Percentiles rank a stretch among this genome's conserved stretches.
Evolutionary conservation across 2,113 vertebrate species (phyloP).

Genomic region (Microtus montanus): DNA sequence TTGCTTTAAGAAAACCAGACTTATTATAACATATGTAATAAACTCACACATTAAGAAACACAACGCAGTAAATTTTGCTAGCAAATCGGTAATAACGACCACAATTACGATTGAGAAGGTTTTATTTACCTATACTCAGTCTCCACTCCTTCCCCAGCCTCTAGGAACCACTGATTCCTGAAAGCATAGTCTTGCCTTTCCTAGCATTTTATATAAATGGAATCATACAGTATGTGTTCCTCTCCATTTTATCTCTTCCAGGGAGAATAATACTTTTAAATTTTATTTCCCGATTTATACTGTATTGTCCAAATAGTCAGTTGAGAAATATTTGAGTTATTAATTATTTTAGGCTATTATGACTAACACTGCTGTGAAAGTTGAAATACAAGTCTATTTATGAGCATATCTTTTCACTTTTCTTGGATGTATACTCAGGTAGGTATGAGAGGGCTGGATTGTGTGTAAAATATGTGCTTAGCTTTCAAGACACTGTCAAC

Average conservation of each 20-base stretch:
- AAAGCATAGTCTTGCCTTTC: not conserved
- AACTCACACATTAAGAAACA: not conserved
- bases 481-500: not conserved
- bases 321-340: not conserved
- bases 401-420: not conserved
- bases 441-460: not conserved
- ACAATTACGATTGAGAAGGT: not conserved
- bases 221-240: not conserved
- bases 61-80: not conserved
- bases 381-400: not conserved
- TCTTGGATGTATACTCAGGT: not conserved
- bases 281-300: not conserved
- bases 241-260: not conserved
- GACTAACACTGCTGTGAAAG: not conserved
- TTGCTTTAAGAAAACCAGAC: not conserved
- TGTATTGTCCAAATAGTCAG: not conserved
- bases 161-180: not conserved
- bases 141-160: not conserved
- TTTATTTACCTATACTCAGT: not conserved
- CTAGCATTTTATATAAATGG: not conserved
- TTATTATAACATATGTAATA: not conserved
- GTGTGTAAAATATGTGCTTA: not conserved
- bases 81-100: not conserved
- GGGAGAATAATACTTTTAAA: too few relatives aligned
- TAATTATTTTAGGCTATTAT: not conserved